phyloP scores from a whole-genome alignment of 1,140 invertebrate genomes.

The Prorops nasuta region DNA sequence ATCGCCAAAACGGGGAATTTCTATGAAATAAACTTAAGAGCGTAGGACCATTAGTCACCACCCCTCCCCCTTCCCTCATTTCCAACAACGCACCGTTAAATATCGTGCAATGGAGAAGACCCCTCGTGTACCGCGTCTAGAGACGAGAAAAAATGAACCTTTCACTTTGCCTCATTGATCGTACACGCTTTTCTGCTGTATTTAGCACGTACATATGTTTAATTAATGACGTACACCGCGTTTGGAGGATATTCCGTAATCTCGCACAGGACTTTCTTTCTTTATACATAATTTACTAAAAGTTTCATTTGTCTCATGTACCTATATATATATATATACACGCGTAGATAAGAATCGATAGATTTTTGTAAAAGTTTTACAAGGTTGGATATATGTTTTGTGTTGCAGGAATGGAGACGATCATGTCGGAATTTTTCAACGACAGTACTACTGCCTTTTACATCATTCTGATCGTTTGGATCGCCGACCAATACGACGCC shows the following conservation, averaged over 20 bases:
- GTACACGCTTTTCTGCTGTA: no score
- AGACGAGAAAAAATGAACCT: constrained; percentile 99
- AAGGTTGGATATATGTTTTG: constrained; percentile 9
- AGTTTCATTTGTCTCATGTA: no score
- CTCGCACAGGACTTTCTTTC: no score
- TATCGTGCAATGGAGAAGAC: not conserved
- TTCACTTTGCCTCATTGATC: no score
- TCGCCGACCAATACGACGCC: constrained; percentile 98
- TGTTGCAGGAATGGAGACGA: constrained; percentile 96
- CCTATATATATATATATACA: no score
- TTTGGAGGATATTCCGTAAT: no score
- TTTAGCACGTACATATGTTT: no score
- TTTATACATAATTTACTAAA: no score
- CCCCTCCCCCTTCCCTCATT: constrained; percentile 8
- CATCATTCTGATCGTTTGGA: constrained; percentile 98
- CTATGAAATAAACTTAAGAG: constrained; percentile 26
- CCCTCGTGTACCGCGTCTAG: constrained; percentile 83
- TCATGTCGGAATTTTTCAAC: constrained; percentile 99
- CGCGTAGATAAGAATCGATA: no score
- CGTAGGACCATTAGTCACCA: constrained; percentile 19
- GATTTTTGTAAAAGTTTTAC: no score
- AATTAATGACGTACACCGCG: no score
- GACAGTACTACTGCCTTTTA: constrained; percentile 98
- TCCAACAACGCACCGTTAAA: not conserved
- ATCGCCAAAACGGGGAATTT: constrained; percentile 6